Percentiles rank a stretch among this genome's conserved stretches.
Conservation (phyloP, 1,140 invertebrate genomes). For the Eumeta japonica region DNA sequence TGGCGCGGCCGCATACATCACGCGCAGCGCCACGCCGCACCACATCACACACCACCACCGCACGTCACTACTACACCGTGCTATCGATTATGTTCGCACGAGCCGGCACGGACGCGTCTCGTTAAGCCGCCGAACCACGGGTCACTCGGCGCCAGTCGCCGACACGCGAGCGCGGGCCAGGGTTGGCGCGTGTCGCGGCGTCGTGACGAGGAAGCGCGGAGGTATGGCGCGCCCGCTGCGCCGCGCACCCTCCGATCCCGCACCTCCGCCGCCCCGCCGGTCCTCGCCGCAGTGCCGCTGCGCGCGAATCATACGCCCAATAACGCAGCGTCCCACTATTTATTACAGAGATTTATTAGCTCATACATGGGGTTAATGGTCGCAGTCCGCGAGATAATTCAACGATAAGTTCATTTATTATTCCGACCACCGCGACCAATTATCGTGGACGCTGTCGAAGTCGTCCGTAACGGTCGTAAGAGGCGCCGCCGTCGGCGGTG, state of each 20-base stretch:
- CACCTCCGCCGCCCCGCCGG: slow-evolving; percentile 11
- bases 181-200: slow-evolving; percentile 25
- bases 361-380: slow-evolving; percentile 28
- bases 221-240: slow-evolving; percentile 18
- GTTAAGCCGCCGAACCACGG: slow-evolving; percentile 17
- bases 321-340: slow-evolving; percentile 45
- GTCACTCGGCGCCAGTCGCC: too few species aligned
- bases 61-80: slow-evolving; percentile 4
- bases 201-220: slow-evolving; percentile 3
- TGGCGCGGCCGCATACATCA: too few species aligned
- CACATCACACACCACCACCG: slow-evolving; percentile 23
- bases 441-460: neutral
- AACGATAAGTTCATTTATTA: too few species aligned
- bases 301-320: slow-evolving; percentile 53
- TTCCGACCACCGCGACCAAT: neutral
- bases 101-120: too few species aligned
- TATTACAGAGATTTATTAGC: slow-evolving; percentile 52
- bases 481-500: slow-evolving; percentile 5
- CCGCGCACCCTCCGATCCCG: slow-evolving; percentile 12
- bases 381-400: slow-evolving; percentile 15
- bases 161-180: slow-evolving; percentile 21
- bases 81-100: slow-evolving; percentile 25
- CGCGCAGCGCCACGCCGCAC: slow-evolving; percentile 6
- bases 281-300: slow-evolving; percentile 44
- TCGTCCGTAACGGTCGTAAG: slow-evolving; percentile 5